Base-by-base conservation (phyloP, 2,113 vertebrate genomes). In the Edolisoma coerulescens region DNA sequence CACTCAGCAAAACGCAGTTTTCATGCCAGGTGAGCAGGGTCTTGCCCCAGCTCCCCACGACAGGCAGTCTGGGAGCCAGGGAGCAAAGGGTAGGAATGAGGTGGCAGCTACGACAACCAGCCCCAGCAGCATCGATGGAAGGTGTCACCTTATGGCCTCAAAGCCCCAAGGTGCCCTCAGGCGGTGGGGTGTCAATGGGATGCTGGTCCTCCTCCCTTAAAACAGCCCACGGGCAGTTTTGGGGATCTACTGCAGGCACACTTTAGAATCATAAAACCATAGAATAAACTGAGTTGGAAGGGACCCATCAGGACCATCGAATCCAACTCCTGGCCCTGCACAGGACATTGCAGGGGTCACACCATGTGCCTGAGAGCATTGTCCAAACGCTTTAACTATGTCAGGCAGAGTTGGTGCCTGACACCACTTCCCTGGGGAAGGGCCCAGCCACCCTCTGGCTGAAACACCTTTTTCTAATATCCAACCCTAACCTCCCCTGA, bases 151-250 rank as follows among this genome's bases (percentile, higher is more conserved):
- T 11, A 9, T 0, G 4, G 37, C 33, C 24, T 22, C 20, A 32
- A 30, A 63, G 64, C 6, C 16, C 30, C 28, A 10, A 9, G 5
- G 16, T 2, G 20, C 27, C 24, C 44, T 13, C 47, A 17, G 49
- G 17, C 4, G 0, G 23, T 2, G 1, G 3, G 21, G 9, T 26
- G 37, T 28, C 13, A 1, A 0, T 1, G 28, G 13, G 28, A 7
- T 24, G 35, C 47, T 8, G 26, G 22, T 47, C 20, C 11, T 7
- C 21, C 54, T 59, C 18, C 39, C 12, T 23, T 11, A 24, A 13
- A 21, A 1, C 47, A 9, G 27, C 10, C 26, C 28, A 23, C 1
- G 3, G 59, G 1, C 32, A 28, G 20, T 24, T 84, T 9, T 22
- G 3, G 30, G 27, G 5, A 28, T 13, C 61, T 30, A 1, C 0